phyloP scores from a whole-genome alignment of 2,888 invertebrate species.

The Leucoma salicis region DNA sequence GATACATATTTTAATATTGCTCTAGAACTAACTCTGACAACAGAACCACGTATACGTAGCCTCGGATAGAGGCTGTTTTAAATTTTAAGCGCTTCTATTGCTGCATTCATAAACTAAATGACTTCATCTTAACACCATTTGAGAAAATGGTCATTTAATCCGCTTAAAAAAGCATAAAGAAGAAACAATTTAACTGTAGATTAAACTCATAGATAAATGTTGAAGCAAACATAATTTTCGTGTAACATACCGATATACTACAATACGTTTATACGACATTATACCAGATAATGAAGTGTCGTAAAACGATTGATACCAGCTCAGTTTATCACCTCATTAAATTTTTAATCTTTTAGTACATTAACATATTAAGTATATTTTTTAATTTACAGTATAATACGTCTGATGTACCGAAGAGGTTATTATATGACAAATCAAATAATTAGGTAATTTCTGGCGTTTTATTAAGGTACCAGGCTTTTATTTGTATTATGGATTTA shows the following conservation, averaged over 20 bases:
- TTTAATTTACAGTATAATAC: too few species aligned
- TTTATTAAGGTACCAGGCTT: too few species aligned
- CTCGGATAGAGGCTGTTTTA: too few species aligned
- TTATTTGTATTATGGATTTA: too few species aligned
- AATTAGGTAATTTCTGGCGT: too few species aligned
- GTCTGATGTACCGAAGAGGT: too few species aligned
- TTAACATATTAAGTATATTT: conserved; percentile 1
- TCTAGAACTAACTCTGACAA: too few species aligned
- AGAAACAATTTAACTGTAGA: conserved; percentile 52
- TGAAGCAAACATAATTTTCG: conserved; percentile 30
- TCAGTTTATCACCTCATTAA: conserved; percentile 7
- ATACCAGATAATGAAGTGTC: conserved; percentile 4
- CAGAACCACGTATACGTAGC: too few species aligned
- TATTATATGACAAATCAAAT: too few species aligned
- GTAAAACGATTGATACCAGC: conserved; percentile 1
- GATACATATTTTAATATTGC: too few species aligned
- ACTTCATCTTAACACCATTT: conserved; percentile 48
- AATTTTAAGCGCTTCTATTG: too few species aligned
- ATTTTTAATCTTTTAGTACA: conserved; percentile 1
- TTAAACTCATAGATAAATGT: conserved; percentile 46
- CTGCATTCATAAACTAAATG: too few species aligned
- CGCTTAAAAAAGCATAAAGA: conserved; percentile 58
- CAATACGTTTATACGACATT: conserved; percentile 12
- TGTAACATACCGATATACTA: conserved; percentile 18
- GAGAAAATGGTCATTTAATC: conserved; percentile 55